Percentiles rank a stretch among this genome's conserved stretches.
Conservation (phyloP, 2,797 vertebrate species). For the Pangasius krempfi region DNA sequence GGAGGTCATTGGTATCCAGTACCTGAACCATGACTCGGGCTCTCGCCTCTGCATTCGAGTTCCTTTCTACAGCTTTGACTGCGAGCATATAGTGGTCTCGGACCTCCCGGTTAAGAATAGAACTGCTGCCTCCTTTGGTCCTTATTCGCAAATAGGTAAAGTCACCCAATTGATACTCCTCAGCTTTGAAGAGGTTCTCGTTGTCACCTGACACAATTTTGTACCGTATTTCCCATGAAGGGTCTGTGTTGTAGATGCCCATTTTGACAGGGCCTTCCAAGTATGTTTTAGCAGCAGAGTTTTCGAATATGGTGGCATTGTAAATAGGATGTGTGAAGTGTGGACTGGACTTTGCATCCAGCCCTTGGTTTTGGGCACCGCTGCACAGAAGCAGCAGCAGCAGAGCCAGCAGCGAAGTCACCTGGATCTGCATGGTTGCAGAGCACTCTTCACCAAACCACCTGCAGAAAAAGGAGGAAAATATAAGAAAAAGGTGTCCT, state of each 20-base stretch:
- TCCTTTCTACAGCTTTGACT: conserved; percentile 91
- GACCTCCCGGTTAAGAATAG: conserved; percentile 96
- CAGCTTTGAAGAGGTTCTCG: conserved; percentile 98
- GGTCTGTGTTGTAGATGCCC: conserved; percentile 87
- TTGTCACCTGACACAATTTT: conserved; percentile 97
- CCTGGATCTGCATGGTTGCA: conserved; percentile 86
- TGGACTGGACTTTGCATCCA: conserved; percentile 71
- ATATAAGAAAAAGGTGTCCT: not conserved
- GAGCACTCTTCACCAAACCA: conserved; percentile 76
- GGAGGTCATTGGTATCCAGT: conserved; percentile 95
- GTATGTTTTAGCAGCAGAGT: conserved; percentile 97
- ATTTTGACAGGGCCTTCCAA: conserved; percentile 93
- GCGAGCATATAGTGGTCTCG: conserved; percentile 91
- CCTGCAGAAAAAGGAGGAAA: conserved; percentile 71
- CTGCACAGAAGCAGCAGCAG: conserved; percentile 82
- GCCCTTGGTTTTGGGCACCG: conserved; percentile 78
- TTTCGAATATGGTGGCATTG: conserved; percentile 95
- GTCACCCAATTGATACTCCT: conserved; percentile 92
- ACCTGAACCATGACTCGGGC: conserved; percentile 88
- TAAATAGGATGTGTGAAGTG: conserved; percentile 90
- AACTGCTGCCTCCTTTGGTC: conserved; percentile 98
- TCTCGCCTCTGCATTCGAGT: conserved; percentile 83
- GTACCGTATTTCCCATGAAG: conserved; percentile 91
- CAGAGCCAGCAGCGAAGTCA: conserved; percentile 76
- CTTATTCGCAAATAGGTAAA: conserved; percentile 98